Base-by-base conservation (phyloP, 2,797 vertebrate genomes). In the Sebastiscus albofasciatus region DNA sequence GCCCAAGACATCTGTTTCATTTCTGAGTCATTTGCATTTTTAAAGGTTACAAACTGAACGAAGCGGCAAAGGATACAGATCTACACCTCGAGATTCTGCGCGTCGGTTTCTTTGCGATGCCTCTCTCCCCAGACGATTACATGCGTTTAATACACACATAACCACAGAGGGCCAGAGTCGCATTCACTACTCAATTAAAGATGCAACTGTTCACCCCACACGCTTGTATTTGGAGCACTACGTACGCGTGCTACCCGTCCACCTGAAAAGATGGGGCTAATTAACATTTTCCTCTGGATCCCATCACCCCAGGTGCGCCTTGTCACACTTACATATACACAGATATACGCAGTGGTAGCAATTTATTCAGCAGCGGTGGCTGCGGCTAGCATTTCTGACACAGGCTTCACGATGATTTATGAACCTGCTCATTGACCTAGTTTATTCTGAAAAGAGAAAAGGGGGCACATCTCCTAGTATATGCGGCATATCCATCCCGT, bases 381-480 rank as follows among this genome's bases (percentile, higher is more conserved):
- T 91, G 85, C 82, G 81, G 92, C 90, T 91, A 87, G 79, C 88
- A 79, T 92, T 92, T 91, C 86, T 95, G 94, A 95, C 95, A 94
- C 84, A 82, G 85, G 86, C 91, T 93, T 94, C 94, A 93, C 83
- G 64, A 92, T 96, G 95, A 96, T 96, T 96, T 96, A 96, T 96
- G 94, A 91, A 94, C 91, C 91, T 91, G 92, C 92, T 94, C 94
- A 94, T 95, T 96, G 95, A 96, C 95, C 95, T 93, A 96, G 92
- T 96, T 95, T 94, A 94, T 93, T 84, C 89, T 67, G 78, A 87
- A 86, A 86, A 81, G 78, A 87, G 82, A 89, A 93, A 92, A 90
- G 81, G 84, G 85, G 91, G 77, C 86, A 91, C 83, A 90, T 91
- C 85, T 65, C 29, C 55, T 82, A 81, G 71, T 89, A 86, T 75